Base-by-base conservation (phyloP, 1,140 invertebrate genomes). In the Drosophila bocqueti region DNA sequence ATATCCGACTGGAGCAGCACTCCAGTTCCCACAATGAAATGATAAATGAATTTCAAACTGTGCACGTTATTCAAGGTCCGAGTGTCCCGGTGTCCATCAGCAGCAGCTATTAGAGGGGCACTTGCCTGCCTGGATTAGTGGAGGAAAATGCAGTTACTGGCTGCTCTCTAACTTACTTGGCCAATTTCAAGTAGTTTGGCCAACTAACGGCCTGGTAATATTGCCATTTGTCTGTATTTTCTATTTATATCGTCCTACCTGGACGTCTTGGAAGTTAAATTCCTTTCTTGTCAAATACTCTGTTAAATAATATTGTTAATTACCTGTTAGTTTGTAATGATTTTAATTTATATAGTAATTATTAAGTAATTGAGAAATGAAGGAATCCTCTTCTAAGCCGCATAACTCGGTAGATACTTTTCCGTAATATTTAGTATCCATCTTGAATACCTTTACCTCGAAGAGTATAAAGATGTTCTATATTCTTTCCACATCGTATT, bases 11-110 rank as follows among this genome's bases (percentile, higher is more conserved):
- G 40, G 65, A 71, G 50, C 68, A 50, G 47, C 68, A 50, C 38
- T 71, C 40, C 40, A 71, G 64, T 40, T 66, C 74, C 66, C 77
- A 89, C 85, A 90, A 90, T 90, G 29, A 81, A 79, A 76, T 89
- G 85, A 89, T 89, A 81, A 89, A 89, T 90, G 85, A 72, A 84
- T 79, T 69, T 89, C 84, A 89, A 90, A 89, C 85, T 89, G 84
- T 90, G 84, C 77, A 79, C 85, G 81, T 83, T 46, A 87, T 62
- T 89, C 83, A 80, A 83, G 72, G 59, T 47, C 46, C 62, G 36
- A 67, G 63, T 83, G 83, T 83, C 83, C 79, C 74, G 52, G 46
- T 87, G 83, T 89, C 77, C 76, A 83, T 87, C 84, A 83, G 29
- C 57, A 18, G 52, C 31, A 8, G 31, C 29, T 13, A 10, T 45